Conservation (phyloP, 2,797 vertebrate species). For the Coracias cyanogaster region DNA sequence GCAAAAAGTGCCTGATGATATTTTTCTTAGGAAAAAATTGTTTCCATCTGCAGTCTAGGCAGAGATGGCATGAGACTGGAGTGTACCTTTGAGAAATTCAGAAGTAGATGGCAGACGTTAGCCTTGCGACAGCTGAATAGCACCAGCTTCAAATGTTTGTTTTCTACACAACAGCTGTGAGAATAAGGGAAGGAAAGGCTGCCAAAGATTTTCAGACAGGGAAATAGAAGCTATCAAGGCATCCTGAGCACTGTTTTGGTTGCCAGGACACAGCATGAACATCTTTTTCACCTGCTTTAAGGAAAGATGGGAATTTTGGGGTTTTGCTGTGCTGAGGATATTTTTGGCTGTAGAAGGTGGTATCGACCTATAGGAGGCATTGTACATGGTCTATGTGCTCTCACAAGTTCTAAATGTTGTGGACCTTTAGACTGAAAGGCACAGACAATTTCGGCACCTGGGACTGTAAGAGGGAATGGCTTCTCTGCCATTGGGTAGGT, state of each 20-base stretch:
- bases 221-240: background rate
- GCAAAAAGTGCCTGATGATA: background rate
- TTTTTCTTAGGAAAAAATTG: background rate
- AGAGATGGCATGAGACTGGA: background rate
- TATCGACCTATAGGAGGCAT: background rate
- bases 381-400: background rate
- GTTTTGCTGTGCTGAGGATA: background rate
- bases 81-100: background rate
- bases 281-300: constrained; percentile 25
- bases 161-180: constrained; percentile 36
- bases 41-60: background rate
- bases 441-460: background rate
- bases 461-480: background rate
- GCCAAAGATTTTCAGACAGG: background rate
- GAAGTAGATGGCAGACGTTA: background rate
- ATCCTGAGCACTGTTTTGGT: background rate
- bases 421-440: background rate
- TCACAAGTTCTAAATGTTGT: background rate
- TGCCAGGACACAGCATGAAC: constrained; percentile 4
- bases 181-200: constrained; percentile 1
- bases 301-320: background rate
- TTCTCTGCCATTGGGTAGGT: background rate
- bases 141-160: background rate
- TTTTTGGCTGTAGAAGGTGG: background rate
- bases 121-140: background rate